Percentiles rank a stretch among this genome's conserved stretches.
Evolutionary conservation across 2,888 invertebrate species (phyloP).

Genomic region (Pyrochroa serraticornis): DNA sequence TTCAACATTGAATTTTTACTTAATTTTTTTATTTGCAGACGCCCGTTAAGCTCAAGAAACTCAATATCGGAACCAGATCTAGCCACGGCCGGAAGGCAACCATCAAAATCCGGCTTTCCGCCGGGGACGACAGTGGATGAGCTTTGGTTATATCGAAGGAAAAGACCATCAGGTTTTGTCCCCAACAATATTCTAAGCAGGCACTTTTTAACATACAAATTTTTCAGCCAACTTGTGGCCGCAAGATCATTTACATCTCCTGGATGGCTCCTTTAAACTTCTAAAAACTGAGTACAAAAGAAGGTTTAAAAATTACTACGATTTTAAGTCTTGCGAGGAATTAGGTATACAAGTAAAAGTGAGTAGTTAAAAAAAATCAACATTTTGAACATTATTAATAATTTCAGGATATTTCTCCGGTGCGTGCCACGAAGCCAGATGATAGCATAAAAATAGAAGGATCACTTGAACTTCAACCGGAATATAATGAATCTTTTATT

Average conservation of each 20-base stretch:
- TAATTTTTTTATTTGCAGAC: conserved; percentile 8
- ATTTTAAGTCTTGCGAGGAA: conserved; percentile 8
- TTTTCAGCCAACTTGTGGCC: conserved; percentile 28
- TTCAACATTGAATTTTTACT: no score
- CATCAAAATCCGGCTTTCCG: conserved; percentile 50
- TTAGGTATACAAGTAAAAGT: conserved; percentile 25
- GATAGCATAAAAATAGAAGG: conserved; percentile 55
- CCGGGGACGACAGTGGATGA: conserved; percentile 63
- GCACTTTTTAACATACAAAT: neutral
- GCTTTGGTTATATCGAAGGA: conserved; percentile 59
- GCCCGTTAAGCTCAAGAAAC: conserved; percentile 3
- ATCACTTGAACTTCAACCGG: conserved; percentile 50
- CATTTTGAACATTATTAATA: conserved; percentile 3
- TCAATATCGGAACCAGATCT: conserved; percentile 24
- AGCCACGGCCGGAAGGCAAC: conserved; percentile 14
- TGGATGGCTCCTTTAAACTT: conserved; percentile 51
- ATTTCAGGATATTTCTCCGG: conserved; percentile 38
- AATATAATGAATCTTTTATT: conserved; percentile 47
- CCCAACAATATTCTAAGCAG: no score
- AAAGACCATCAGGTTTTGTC: conserved; percentile 53
- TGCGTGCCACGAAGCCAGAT: conserved; percentile 36
- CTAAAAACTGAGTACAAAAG: conserved; percentile 54
- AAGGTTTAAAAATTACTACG: conserved; percentile 47
- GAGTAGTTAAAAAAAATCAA: neutral
- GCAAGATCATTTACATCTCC: conserved; percentile 50